Evolutionary conservation across 2,113 vertebrate species (phyloP).

Genomic region (Climacteris rufus): DNA sequence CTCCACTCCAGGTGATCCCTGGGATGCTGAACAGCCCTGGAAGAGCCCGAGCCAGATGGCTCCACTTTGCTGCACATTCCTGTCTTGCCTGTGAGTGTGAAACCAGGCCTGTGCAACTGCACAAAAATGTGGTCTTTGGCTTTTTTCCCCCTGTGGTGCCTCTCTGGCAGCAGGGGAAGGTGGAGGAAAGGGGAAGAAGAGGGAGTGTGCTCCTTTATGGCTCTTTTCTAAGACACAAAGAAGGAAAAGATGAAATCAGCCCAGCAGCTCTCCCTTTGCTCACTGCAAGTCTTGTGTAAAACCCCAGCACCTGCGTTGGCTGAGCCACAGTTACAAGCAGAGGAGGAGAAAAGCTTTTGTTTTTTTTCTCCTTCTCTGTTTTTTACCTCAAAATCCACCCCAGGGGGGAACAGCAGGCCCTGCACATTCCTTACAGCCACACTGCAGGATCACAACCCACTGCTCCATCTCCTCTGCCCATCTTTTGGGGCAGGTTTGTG

Average conservation of each 20-base stretch:
- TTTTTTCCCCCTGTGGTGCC: neutral
- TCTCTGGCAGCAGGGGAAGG: neutral
- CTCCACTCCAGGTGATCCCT: neutral
- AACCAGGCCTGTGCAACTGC: neutral
- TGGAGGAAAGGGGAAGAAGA: neutral
- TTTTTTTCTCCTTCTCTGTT: neutral
- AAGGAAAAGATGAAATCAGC: neutral
- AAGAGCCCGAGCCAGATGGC: neutral
- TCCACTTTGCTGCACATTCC: neutral
- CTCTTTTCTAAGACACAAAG: neutral
- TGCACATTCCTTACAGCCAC: neutral
- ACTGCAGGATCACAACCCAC: rapidly evolving
- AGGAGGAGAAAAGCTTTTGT: neutral
- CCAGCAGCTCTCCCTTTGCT: neutral
- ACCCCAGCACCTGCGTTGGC: neutral
- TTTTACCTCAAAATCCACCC: neutral
- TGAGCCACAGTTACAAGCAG: neutral
- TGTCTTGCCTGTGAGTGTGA: neutral
- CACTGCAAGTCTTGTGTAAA: neutral
- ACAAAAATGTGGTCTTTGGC: neutral
- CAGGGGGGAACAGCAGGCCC: neutral
- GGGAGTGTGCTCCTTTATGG: neutral
- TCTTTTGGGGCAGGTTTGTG: neutral
- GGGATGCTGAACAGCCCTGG: neutral
- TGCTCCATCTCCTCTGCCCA: neutral